Evolutionary conservation across 1,140 invertebrate species (phyloP).

Genomic region (Neocloeon triangulifer): DNA sequence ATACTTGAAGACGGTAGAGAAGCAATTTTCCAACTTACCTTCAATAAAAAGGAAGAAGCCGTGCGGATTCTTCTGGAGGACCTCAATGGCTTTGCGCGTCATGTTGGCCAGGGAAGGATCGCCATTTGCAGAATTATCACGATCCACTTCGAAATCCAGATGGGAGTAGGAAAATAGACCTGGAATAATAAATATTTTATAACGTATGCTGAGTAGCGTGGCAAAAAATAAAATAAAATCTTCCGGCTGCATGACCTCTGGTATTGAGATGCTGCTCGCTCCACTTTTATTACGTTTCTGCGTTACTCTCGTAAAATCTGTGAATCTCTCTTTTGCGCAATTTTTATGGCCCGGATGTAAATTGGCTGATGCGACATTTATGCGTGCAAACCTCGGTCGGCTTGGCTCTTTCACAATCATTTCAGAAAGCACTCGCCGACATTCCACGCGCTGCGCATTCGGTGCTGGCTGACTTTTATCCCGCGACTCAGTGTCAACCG

Average conservation of each 20-base stretch:
- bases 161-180: conserved; percentile 29
- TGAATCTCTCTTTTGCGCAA: no score
- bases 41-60: conserved; percentile 80
- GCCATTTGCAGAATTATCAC: conserved; percentile 30
- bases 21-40: conserved; percentile 32
- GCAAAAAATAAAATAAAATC: neutral
- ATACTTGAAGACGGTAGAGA: no score
- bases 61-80: conserved; percentile 49
- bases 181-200: conserved; percentile 18
- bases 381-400: neutral
- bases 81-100: conserved; percentile 53
- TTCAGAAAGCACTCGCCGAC: no score
- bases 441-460: no score
- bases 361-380: no score
- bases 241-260: neutral
- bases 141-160: conserved; percentile 28
- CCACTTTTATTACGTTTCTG: neutral
- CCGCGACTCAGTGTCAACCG: no score
- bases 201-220: conserved; percentile 10
- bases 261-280: no score
- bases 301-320: neutral
- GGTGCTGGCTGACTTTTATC: no score
- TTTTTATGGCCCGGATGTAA: no score
- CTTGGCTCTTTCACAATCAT: no score
- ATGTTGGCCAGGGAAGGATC: conserved; percentile 63